A percentile compares a stretch with the other conserved stretches of the same genome.
Evolutionary conservation across 2,888 invertebrate species (phyloP).

Genomic region (Onchidella celtica): DNA sequence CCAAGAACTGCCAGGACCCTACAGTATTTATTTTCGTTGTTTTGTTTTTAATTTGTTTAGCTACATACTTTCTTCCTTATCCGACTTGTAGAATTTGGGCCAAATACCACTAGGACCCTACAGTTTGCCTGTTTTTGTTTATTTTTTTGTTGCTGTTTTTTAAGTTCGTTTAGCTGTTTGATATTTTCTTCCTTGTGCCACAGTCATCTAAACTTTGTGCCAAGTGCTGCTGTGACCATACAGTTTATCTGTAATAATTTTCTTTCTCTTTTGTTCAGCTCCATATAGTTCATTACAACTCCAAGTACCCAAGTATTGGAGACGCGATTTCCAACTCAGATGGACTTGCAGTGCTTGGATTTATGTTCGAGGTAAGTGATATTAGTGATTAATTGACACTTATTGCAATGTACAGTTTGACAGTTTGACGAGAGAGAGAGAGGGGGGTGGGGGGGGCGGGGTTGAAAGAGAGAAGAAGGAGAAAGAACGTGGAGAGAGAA

Average conservation of each 20-base stretch:
- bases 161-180: too few species aligned
- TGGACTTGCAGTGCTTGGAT: slow-evolving; percentile 81
- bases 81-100: too few species aligned
- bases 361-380: slow-evolving; percentile 59
- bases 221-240: too few species aligned
- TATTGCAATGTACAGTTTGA: neutral
- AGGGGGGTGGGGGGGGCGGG: neutral
- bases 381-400: neutral
- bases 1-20: too few species aligned
- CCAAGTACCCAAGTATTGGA: slow-evolving; percentile 83
- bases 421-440: slow-evolving; percentile 5
- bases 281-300: slow-evolving; percentile 89
- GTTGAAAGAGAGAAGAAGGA: neutral
- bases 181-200: too few species aligned
- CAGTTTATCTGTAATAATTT: neutral
- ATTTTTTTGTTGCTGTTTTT: too few species aligned
- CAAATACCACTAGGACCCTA: too few species aligned
- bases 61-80: too few species aligned
- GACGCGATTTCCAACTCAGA: slow-evolving; percentile 86
- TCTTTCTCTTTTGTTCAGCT: slow-evolving; percentile 82
- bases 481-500: slow-evolving; percentile 4
- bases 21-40: too few species aligned
- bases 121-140: too few species aligned
- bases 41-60: too few species aligned
- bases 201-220: too few species aligned